phyloP scores from a whole-genome alignment of 2,797 vertebrate genomes.

The Characodon lateralis region DNA sequence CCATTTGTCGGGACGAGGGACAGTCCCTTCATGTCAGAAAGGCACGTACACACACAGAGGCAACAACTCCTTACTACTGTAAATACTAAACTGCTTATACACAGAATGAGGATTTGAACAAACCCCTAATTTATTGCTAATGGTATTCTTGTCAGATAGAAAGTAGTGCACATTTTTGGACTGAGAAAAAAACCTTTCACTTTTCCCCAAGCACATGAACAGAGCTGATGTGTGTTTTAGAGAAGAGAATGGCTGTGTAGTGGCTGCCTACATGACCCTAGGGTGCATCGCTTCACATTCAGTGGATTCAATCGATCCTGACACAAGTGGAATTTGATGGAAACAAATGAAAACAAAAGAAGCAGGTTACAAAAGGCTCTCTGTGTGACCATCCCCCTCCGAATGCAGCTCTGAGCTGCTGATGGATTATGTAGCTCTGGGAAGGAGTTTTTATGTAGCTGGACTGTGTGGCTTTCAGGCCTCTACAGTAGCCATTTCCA shows the following conservation, averaged over 20 bases:
- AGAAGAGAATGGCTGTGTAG: conserved; percentile 6
- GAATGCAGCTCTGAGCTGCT: conserved; percentile 17
- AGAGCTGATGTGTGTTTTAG: conserved; percentile 5
- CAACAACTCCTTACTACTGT: background rate
- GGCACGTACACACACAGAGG: conserved; percentile 12
- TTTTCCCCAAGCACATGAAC: background rate
- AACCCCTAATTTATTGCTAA: background rate
- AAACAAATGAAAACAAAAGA: conserved; percentile 52
- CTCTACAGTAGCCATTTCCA: conserved; percentile 18
- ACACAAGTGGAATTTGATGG: conserved; percentile 52
- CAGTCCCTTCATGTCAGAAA: conserved; percentile 28
- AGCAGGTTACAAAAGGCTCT: conserved; percentile 22
- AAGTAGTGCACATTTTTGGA: background rate
- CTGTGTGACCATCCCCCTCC: conserved; percentile 8
- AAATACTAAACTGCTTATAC: background rate
- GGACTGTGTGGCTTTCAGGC: conserved; percentile 1
- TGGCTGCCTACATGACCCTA: conserved; percentile 37
- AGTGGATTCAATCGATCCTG: conserved; percentile 46
- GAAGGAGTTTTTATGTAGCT: conserved; percentile 9
- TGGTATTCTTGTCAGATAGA: background rate
- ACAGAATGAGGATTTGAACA: conserved; percentile 2
- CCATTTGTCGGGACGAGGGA: conserved; percentile 54
- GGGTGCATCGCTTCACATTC: conserved; percentile 51
- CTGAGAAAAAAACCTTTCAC: background rate
- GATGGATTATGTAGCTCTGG: conserved; percentile 39